Evolutionary conservation across 2,113 vertebrate genomes (phyloP).

Genomic region (Tylochromis polylepis): DNA sequence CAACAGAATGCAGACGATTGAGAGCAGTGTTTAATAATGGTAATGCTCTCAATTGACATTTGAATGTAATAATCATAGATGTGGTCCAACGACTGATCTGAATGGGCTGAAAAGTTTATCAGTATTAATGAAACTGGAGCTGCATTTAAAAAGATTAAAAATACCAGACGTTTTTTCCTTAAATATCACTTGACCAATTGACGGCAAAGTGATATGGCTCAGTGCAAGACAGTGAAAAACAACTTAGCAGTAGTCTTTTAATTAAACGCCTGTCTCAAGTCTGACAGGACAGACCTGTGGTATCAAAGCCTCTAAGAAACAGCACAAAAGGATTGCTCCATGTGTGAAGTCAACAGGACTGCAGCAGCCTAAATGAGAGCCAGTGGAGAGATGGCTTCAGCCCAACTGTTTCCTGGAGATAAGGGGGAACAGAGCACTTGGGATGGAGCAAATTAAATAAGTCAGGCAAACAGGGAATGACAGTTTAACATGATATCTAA

Average conservation of each 20-base stretch:
- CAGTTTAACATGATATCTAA: conserved; percentile 61
- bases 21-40: not conserved
- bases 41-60: not conserved
- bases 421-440: conserved; percentile 52
- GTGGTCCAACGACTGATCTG: not conserved
- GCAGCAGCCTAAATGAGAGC: conserved; percentile 41
- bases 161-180: not conserved
- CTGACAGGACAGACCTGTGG: conserved; percentile 44
- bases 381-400: conserved; percentile 54
- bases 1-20: not conserved
- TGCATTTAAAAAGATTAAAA: conserved; percentile 1
- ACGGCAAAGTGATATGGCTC: conserved; percentile 12
- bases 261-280: conserved; percentile 59
- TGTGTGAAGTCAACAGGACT: conserved; percentile 57
- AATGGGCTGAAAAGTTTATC: not conserved
- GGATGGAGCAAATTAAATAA: conserved; percentile 60
- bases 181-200: conserved; percentile 19
- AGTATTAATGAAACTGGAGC: not conserved
- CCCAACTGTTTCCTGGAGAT: conserved; percentile 71
- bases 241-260: conserved; percentile 43
- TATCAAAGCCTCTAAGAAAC: conserved; percentile 45
- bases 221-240: conserved; percentile 43
- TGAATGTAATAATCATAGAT: not conserved
- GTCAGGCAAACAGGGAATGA: conserved; percentile 43
- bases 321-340: conserved; percentile 45